A percentile compares a stretch with the other conserved stretches of the same genome.
phyloP scores from a whole-genome alignment of 1,140 invertebrate genomes.

The Papilio dardanus region DNA sequence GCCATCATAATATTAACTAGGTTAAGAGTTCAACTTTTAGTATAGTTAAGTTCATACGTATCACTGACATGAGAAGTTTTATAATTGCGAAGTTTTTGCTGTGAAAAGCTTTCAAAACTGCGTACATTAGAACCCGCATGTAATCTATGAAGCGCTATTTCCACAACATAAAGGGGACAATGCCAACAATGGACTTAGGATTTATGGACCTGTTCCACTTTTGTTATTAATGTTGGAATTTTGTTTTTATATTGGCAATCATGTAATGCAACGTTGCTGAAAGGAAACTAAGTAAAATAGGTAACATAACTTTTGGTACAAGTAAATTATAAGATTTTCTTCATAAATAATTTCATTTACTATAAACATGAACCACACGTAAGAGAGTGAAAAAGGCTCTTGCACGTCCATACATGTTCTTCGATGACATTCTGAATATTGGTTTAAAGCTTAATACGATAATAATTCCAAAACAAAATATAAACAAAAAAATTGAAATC shows the following conservation, averaged over 20 bases:
- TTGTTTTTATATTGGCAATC: conserved; percentile 22
- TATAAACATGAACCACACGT: too few relatives aligned
- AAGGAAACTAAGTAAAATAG: too few relatives aligned
- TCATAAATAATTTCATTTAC: too few relatives aligned
- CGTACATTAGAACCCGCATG: conserved; percentile 22
- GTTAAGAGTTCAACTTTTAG: neutral
- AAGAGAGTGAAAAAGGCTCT: too few relatives aligned
- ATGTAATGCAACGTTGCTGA: neutral
- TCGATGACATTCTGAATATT: too few relatives aligned
- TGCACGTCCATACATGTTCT: too few relatives aligned
- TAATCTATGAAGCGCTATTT: conserved; percentile 22
- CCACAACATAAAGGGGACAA: conserved; percentile 29
- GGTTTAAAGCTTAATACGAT: too few relatives aligned
- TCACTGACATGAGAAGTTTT: neutral
- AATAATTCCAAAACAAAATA: too few relatives aligned
- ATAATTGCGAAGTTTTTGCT: neutral
- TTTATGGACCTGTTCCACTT: conserved; percentile 31
- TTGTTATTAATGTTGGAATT: conserved; percentile 27
- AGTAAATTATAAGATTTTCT: too few relatives aligned
- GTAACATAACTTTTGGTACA: too few relatives aligned
- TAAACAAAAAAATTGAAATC: too few relatives aligned
- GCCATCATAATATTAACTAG: neutral
- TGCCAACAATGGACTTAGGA: conserved; percentile 23
- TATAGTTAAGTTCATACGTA: neutral
- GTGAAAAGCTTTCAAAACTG: neutral